Base-by-base conservation (phyloP, 1,140 invertebrate genomes). In the Papilio aristodemus region DNA sequence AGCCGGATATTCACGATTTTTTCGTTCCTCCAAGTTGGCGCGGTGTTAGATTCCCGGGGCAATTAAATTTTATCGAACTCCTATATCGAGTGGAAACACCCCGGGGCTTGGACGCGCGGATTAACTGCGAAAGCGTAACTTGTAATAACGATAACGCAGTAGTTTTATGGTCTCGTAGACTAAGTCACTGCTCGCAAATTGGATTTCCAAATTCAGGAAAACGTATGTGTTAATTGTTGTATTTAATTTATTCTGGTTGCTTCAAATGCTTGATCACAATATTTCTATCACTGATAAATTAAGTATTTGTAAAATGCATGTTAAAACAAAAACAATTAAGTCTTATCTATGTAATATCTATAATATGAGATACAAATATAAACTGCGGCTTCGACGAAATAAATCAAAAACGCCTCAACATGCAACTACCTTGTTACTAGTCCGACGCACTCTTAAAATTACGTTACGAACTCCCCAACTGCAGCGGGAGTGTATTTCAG, bases 51-150 rank as follows among this genome's bases (percentile, higher is more conserved):
- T 62, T 62, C 27, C 59, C 8, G 59, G 32, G 32, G 59, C 59
- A 62, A 62, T 62, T 62, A 62, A 62, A 62, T 62, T 62, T 62
- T 62, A 62, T 62, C 59, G 59, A 62, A 39, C 59, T 37, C 57
- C 32, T 27, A 59, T 32, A 27, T 59, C 25, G 57, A 27, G 57
- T 36, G 57, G 57, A 59, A 59, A 32, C 39, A 14, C 13, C 57
- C 57, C 25, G n/a, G 57, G 11, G 46, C 46, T 54, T 54, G 22
- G 46, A 54, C 46, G 19, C 46, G 17, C 9, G 46, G 46, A 54
- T 54, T 54, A 54, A 25, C 46, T 54, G 46, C 46, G 17, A 54
- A 54, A 54, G 46, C 19, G 46, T 54, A 54, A 54, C 46, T 22
- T 13, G 46, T 54, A 22, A 54, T 54, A 54, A 54, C 46, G 17